Base-by-base conservation (phyloP, 2,888 invertebrate species). In the Yponomeuta sedellus region DNA sequence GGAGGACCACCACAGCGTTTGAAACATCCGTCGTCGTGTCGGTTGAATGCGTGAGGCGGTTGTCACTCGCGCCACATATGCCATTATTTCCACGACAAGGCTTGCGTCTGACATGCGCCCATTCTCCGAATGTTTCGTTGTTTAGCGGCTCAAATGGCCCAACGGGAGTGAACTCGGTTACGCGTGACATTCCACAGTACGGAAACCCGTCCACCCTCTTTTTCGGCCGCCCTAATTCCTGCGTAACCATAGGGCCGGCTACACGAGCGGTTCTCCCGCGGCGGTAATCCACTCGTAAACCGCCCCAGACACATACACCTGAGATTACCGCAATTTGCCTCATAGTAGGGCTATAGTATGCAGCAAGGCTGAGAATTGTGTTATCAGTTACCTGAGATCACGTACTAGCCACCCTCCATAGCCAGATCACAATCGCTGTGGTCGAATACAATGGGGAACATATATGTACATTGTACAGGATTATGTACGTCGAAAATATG, bases 111-210 rank as follows among this genome's bases (percentile, higher is more conserved):
- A 82, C 84, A 75, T 71, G 71, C 75, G 70, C 75, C 79, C 80
- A 79, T 82, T 81, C 76, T 75, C 75, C 71, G 77, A 82, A 85
- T 81, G 77, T 80, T 82, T 77, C 77, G 75, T 77, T 78, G 77
- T 79, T 74, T 69, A 71, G 69, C 71, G 69, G 69, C 68, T 70
- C 71, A 68, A 62, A 34, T 74, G 71, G 68, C 72, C 71, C 69
- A 70, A 71, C 71, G 73, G 73, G 71, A 74, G 71, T 73, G 70
- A 52, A 6, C 44, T 52, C 44, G 44, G 44, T 52, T 52, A 52
- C 44, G 44, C 44, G 44, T 16, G 12, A 10, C 59, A 22, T 59
- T 59, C 59, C 59, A 59, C 59, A 59, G 10, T 57, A 20, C 59
- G 59, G 22, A 59, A 25, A 10, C 59, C 11, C 59, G 25, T 25